phyloP scores from a whole-genome alignment of 2,797 vertebrate species.

The Alfaro cultratus region DNA sequence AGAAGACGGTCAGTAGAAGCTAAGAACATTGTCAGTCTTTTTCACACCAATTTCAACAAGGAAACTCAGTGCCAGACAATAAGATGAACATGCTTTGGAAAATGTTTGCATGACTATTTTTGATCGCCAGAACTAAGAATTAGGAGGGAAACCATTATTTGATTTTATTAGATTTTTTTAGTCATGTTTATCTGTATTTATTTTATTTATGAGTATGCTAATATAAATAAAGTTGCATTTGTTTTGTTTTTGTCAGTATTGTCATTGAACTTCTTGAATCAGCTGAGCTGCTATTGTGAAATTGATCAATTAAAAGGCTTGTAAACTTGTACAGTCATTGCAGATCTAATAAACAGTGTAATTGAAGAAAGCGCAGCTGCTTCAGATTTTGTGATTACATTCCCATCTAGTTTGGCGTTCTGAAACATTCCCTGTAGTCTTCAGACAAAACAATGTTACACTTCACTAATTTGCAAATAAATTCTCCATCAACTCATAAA shows the following conservation, averaged over 20 bases:
- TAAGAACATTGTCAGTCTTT: slow-evolving; percentile 47
- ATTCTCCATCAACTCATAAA: neutral
- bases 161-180: neutral
- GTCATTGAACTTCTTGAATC: neutral
- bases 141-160: neutral
- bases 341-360: slow-evolving; percentile 43
- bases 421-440: neutral
- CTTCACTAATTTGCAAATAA: slow-evolving; percentile 3
- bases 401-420: neutral
- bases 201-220: slow-evolving; percentile 16
- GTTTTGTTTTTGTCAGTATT: neutral
- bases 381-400: neutral
- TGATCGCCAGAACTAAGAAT: neutral
- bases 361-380: neutral
- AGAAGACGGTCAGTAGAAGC: slow-evolving; percentile 79
- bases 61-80: slow-evolving; percentile 84
- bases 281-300: slow-evolving; percentile 12
- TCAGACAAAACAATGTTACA: neutral
- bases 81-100: slow-evolving; percentile 66
- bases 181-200: slow-evolving; percentile 61
- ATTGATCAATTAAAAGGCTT: slow-evolving; percentile 12
- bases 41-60: slow-evolving; percentile 69
- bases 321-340: slow-evolving; percentile 9
- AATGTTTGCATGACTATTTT: neutral
- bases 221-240: neutral